Conservation (phyloP, 2,113 vertebrate genomes). For the Macquaria australasica region DNA sequence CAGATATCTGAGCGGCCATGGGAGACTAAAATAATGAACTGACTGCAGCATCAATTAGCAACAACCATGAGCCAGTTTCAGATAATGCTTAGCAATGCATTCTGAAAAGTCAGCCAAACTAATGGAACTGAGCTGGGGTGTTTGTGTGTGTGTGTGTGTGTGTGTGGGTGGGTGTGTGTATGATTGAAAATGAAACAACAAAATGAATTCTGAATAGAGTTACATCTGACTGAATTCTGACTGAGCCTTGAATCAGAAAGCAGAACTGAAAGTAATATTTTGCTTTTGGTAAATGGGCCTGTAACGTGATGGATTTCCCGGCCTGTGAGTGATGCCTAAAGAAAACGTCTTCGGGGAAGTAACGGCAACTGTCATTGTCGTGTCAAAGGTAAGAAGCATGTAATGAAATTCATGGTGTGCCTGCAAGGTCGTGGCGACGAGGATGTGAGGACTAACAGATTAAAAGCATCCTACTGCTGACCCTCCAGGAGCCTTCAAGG, state of each 20-base stretch:
- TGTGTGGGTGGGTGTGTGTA: not conserved
- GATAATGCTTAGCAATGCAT: constrained; percentile 73
- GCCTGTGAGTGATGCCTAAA: constrained; percentile 34
- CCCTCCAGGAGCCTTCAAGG: constrained; percentile 50
- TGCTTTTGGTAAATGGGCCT: constrained; percentile 56
- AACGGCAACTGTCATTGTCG: constrained; percentile 54
- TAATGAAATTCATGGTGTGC: constrained; percentile 66
- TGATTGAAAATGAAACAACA: constrained; percentile 58
- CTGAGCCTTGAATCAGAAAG: constrained; percentile 57
- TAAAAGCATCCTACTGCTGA: constrained; percentile 50
- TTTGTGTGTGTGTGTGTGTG: constrained; percentile 21
- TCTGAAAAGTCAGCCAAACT: constrained; percentile 67
- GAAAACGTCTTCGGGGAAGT: constrained; percentile 24
- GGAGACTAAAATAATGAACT: constrained; percentile 74
- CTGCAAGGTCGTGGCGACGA: constrained; percentile 40
- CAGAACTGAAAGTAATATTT: constrained; percentile 61
- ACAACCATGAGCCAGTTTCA: constrained; percentile 59
- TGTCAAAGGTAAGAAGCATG: constrained; percentile 55
- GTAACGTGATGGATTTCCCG: constrained; percentile 54
- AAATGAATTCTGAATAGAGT: constrained; percentile 54
- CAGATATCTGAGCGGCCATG: constrained; percentile 61
- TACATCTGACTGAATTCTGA: constrained; percentile 62
- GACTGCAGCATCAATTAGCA: constrained; percentile 73
- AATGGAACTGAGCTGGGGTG: constrained; percentile 39
- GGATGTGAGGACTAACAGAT: constrained; percentile 48